Percentiles rank a stretch among this genome's conserved stretches.
phyloP scores from a whole-genome alignment of 35 echinoderm and acorn worm genomes.

The Apostichopus japonicus region DNA sequence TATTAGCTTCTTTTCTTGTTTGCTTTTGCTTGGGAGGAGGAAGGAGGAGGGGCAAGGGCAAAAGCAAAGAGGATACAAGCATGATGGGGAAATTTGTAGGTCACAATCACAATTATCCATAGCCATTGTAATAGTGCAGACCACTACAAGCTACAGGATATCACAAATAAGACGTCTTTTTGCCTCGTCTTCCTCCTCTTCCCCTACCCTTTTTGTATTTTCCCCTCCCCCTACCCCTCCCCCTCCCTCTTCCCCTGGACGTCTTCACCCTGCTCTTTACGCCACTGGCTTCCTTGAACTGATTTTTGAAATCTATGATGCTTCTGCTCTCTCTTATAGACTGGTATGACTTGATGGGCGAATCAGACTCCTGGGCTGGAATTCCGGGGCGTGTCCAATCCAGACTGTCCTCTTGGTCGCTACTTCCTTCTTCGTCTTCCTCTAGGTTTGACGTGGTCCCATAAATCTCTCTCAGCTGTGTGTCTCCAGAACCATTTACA shows the following conservation, averaged over 20 bases:
- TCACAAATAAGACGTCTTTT: background rate
- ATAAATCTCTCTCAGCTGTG: background rate
- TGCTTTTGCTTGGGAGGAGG: too few species aligned
- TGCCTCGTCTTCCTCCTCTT: background rate
- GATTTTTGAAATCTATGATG: constrained; percentile 49
- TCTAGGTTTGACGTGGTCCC: background rate
- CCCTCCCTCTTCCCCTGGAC: constrained; percentile 6
- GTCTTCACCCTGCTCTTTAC: background rate
- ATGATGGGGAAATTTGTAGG: too few species aligned
- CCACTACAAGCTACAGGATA: background rate
- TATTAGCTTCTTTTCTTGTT: too few species aligned
- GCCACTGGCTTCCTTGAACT: constrained; percentile 19
- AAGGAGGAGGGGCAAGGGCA: too few species aligned
- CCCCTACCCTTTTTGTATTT: background rate
- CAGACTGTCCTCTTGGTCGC: constrained; percentile 17
- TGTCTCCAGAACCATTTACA: background rate
- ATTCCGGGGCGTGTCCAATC: constrained; percentile 38
- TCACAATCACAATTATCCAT: too few species aligned
- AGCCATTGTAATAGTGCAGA: too few species aligned
- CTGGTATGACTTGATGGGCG: constrained; percentile 39
- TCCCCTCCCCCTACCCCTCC: constrained; percentile 14
- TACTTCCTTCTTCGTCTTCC: background rate
- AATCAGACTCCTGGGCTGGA: background rate
- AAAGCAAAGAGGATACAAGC: too few species aligned
- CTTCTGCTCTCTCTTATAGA: constrained; percentile 14